Evolutionary conservation across 1,140 invertebrate genomes (phyloP), one percentile per base, ranked within the genome.

Genomic region (Parapsyche elsis): DNA sequence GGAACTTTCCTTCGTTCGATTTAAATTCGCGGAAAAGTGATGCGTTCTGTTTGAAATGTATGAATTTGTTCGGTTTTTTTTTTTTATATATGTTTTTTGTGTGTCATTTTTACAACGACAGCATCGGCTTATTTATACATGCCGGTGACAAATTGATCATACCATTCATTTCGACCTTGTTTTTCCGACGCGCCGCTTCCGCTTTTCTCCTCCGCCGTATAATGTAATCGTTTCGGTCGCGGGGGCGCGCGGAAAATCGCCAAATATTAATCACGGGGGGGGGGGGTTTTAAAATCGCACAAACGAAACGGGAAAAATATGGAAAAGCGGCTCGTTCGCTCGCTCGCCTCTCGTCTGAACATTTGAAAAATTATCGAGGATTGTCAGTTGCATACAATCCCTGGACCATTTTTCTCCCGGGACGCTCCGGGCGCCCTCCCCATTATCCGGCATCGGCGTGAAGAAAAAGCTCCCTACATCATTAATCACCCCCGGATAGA

Each of bases 361-460:
- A 75, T 75, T 75, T 75, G 73, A 75, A 75, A 75, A 75, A 75
- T 75, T 75, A 75, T 75, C 73, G 49, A 75, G 73, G 73, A 75
- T 75, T 75, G 73, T 75, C 73, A 75, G 73, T 75, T 75, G 73
- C 73, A 75, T 75, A 75, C 73, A 75, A 75, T 75, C 73, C 45
- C 30, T 19, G 24, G 46, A 75, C 73, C 73, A 75, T 75, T 75
- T 75, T 75, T 75, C 73, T 75, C 24, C 5, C 45, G 49, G 46
- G 64, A 67, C 64, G 73, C 49, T 75, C 45, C 30, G 30, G 30
- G 30, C 26, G 4, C 70, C 24, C 70, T 38, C 70, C 21, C 45
- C 73, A 57, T 75, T 75, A 75, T 57, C 73, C 46, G 46, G 24
- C 73, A 75, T 75, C 73, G 73, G 71, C 71, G 45, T 44, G 71